phyloP scores from a whole-genome alignment of 1,140 invertebrate genomes.

The Drosophila ironensis region DNA sequence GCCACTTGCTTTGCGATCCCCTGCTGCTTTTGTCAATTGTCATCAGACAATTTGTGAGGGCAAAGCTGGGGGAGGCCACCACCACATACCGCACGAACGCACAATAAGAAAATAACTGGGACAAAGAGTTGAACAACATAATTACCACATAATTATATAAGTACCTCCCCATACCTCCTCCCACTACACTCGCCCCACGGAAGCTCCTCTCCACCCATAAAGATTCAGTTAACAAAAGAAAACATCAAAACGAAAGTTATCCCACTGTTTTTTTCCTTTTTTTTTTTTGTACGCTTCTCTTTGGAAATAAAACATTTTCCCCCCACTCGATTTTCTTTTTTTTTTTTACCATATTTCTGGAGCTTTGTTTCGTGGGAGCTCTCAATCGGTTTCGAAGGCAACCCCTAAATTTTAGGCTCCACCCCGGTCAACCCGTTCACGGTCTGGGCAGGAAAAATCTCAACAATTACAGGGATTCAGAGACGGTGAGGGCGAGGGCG shows the following conservation, averaged over 20 bases:
- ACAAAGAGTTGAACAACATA: slow-evolving; percentile 69
- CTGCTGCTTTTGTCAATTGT: slow-evolving; percentile 33
- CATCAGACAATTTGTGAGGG: slow-evolving; percentile 34
- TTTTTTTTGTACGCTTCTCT: slow-evolving; percentile 9
- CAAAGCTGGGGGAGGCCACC: slow-evolving; percentile 7
- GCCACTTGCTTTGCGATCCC: no score
- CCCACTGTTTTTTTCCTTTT: background rate
- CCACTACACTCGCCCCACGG: no score
- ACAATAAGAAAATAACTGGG: slow-evolving; percentile 30
- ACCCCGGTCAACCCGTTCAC: background rate
- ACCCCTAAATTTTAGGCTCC: background rate
- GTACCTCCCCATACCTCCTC: slow-evolving; percentile 12
- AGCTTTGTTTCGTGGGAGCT: background rate
- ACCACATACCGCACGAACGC: background rate
- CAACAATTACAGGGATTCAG: slow-evolving; percentile 13
- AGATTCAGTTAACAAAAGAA: slow-evolving; percentile 16
- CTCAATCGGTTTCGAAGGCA: background rate
- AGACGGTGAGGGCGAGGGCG: slow-evolving; percentile 4
- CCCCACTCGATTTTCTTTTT: no score
- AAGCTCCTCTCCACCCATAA: background rate
- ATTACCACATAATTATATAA: slow-evolving; percentile 66
- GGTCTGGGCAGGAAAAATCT: slow-evolving; percentile 22
- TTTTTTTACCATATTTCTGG: background rate
- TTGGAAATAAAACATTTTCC: slow-evolving; percentile 12
- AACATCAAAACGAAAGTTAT: slow-evolving; percentile 53